Conservation (phyloP, 2,888 invertebrate species). For the Helicoverpa assulta region DNA sequence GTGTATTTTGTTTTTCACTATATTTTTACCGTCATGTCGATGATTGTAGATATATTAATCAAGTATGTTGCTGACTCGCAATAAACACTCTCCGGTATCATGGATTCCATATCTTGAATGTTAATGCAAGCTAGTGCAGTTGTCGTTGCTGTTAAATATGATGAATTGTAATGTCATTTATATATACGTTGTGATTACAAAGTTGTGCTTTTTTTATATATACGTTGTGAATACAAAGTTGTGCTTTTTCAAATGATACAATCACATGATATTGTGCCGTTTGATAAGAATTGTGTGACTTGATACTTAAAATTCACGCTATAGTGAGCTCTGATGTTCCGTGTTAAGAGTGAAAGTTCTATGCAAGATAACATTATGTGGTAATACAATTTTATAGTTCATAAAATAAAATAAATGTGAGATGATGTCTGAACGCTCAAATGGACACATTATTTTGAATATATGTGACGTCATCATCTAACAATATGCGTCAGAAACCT, state of each 20-base stretch:
- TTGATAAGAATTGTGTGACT: constrained; percentile 23
- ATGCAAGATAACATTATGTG: constrained; percentile 43
- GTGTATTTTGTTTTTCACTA: background rate
- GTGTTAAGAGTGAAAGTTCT: constrained; percentile 49
- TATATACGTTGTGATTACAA: background rate
- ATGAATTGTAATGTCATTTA: background rate
- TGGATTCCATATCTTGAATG: constrained; percentile 25
- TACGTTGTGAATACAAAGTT: background rate
- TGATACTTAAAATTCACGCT: constrained; percentile 17
- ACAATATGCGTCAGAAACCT: constrained; percentile 48
- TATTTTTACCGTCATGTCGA: background rate
- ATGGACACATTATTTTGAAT: constrained; percentile 33
- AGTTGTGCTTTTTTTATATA: constrained; percentile 10
- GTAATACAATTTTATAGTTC: constrained; percentile 39
- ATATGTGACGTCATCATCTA: constrained; percentile 39
- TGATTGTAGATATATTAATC: constrained; percentile 10
- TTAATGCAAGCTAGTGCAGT: constrained; percentile 70
- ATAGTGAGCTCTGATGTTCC: constrained; percentile 32
- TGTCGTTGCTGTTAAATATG: constrained; percentile 51
- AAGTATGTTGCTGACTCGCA: constrained; percentile 43
- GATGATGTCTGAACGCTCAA: constrained; percentile 32
- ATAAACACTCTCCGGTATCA: constrained; percentile 55
- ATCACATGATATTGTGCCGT: constrained; percentile 29
- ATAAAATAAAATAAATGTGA: constrained; percentile 39
- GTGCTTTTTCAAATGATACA: constrained; percentile 29